Percentiles rank a stretch among this genome's conserved stretches.
Conservation (phyloP, 64 coral and sea anemone genomes). For the Stichodactyla helianthus region DNA sequence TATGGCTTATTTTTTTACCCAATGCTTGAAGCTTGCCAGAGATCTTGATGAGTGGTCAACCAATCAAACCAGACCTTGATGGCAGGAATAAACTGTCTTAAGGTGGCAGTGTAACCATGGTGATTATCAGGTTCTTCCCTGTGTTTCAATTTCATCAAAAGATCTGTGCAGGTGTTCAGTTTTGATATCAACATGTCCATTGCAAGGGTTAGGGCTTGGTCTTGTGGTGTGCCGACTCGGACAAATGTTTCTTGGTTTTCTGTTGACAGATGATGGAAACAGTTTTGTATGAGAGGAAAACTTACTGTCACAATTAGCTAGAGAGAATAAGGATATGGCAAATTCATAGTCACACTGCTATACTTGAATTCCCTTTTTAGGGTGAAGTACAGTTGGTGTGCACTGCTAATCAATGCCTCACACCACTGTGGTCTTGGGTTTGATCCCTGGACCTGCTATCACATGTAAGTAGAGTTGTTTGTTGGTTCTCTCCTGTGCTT, state of each 20-base stretch:
- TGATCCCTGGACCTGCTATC: too few relatives aligned
- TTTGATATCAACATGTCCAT: slow-evolving; percentile 68
- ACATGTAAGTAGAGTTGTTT: too few relatives aligned
- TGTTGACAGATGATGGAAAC: background rate
- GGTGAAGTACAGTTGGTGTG: too few relatives aligned
- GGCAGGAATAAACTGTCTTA: slow-evolving; percentile 72
- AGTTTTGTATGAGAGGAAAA: background rate
- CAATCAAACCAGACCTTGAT: slow-evolving; percentile 96
- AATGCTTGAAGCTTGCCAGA: slow-evolving; percentile 78
- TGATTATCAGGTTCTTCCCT: slow-evolving; percentile 12
- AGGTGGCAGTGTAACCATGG: slow-evolving; percentile 43
- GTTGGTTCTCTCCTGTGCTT: too few relatives aligned
- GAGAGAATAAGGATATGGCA: too few relatives aligned
- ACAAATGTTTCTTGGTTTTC: slow-evolving; percentile 51
- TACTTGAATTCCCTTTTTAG: too few relatives aligned
- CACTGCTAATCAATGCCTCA: too few relatives aligned
- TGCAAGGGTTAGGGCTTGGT: slow-evolving; percentile 79
- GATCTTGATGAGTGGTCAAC: slow-evolving; percentile 45
- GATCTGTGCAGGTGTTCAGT: slow-evolving; percentile 46
- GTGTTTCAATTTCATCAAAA: background rate
- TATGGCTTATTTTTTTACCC: slow-evolving; percentile 49
- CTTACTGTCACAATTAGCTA: too few relatives aligned
- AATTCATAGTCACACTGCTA: too few relatives aligned
- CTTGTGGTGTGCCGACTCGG: slow-evolving; percentile 77
- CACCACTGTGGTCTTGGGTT: too few relatives aligned